Evolutionary conservation across 2,113 vertebrate species (phyloP), one percentile per base, ranked within the genome.

Genomic region (Cinclus mexicanus): DNA sequence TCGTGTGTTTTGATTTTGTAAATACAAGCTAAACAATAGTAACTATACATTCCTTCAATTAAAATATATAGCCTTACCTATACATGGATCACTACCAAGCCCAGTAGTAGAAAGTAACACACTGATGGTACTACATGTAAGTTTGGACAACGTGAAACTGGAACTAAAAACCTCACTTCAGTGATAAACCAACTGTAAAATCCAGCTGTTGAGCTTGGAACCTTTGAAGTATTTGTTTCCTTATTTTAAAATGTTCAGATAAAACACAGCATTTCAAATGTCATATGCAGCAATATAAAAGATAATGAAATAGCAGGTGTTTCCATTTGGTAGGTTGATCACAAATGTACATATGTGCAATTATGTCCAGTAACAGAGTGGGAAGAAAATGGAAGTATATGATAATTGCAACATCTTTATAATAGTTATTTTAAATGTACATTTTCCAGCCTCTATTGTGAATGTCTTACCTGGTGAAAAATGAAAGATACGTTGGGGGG

Each of bases 11-110:
- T 12, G 39, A 60, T 52, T 72, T 81, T 70, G 28, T 52, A 56
- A 75, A 78, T 79, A 67, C 10, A 6, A 83, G 47, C 52, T 94
- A 86, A 95, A 49, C 67, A 94, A 78, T 65, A 33, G n/a, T 60
- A 75, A 92, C 59, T 93, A 50, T 41, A 35, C 46, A 91, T 59
- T 88, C 39, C 39, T 95, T 76, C 71, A 95, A 78, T 93, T 91
- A 87, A 85, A 87, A 91, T 89, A 86, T 59, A 24, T 92, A 86
- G 93, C 87, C 77, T 67, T 94, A 89, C 52, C 19, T 35, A 33
- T 86, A 29, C 42, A 80, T 88, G 39, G 57, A 72, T 75, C 26
- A 71, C 53, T 95, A 94, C 76, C 57, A 89, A 83, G 69, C 46
- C 89, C 56, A 92, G 55, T 65, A 89, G 46, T 42, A 74, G 44